Evolutionary conservation across 2,888 invertebrate genomes (phyloP).

Genomic region (Chydorus sphaericus): DNA sequence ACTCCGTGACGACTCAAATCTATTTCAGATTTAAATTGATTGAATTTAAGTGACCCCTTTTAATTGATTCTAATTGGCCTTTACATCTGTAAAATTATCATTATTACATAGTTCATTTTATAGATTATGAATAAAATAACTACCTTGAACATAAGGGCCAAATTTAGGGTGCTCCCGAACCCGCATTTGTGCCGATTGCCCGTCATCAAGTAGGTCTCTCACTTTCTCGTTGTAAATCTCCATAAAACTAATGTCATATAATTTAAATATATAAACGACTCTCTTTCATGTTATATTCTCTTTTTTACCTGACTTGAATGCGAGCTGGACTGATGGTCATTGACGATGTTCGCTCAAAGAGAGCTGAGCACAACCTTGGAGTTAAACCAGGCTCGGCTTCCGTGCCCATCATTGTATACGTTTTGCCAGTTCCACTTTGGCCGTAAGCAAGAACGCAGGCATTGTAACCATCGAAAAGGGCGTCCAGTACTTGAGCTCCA

Average conservation of each 20-base stretch:
- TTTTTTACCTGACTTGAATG: too few species aligned
- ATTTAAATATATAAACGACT: conserved; percentile 6
- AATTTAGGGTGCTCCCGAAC: conserved; percentile 61
- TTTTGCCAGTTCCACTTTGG: conserved; percentile 35
- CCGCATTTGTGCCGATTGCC: conserved; percentile 37
- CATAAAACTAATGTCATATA: conserved; percentile 29
- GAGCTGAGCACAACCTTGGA: conserved; percentile 31
- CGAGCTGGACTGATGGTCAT: too few species aligned
- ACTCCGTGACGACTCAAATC: conserved; percentile 49
- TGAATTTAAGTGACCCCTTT: too few species aligned
- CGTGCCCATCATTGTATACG: conserved; percentile 34
- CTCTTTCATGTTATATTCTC: too few species aligned
- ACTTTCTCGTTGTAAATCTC: conserved; percentile 48
- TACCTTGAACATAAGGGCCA: conserved; percentile 69
- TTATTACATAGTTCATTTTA: not conserved
- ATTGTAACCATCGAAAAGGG: conserved; percentile 42
- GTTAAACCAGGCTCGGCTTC: conserved; percentile 28
- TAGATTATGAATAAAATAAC: conserved; percentile 18
- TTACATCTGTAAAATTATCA: conserved; percentile 9
- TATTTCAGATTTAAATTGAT: conserved; percentile 27
- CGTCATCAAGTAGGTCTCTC: conserved; percentile 43
- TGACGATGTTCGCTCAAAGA: conserved; percentile 26
- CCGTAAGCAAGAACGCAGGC: conserved; percentile 35
- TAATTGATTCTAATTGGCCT: too few species aligned
- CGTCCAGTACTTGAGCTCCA: conserved; percentile 46